Base-by-base conservation (phyloP, 2,113 vertebrate species). In the Scomber scombrus region DNA sequence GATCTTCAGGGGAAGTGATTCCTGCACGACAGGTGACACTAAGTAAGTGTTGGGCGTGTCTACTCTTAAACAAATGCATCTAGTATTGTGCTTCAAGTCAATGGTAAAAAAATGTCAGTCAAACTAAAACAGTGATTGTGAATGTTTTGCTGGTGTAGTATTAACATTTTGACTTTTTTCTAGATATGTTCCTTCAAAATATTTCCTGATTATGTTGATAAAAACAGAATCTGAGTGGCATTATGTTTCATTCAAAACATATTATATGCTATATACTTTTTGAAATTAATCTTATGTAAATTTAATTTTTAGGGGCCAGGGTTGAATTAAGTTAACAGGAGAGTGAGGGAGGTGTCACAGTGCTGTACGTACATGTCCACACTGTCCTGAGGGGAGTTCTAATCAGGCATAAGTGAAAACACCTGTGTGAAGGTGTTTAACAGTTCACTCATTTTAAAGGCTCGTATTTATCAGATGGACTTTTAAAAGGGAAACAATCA, bases 401-500 rank as follows among this genome's bases (percentile, higher is more conserved):
- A 40, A 40, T 40, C 8, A 40, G 34, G 34, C 34, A 14, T 26
- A 46, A 40, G 56, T 62, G 58, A 45, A 63, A 40, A 40, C 8
- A 16, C 11, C 58, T 64, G 40, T 64, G 50, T 64, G 34, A 40
- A n/a, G 71, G 60, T 64, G 58, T 31, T 54, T 23, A 43, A 54
- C 40, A 54, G 11, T 58, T 62, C 29, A 6, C 45, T 71, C 6
- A 49, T 64, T 57, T 23, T 40, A 40, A 40, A 40, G 8, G 8
- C 6, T 2, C 34, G 6, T 40, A 40, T 40, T 34, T 34, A 34
- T 34, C 31, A 34, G n/a, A 63, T 63, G 31, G 45, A 51, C 45
- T 15, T 19, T 52, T 29, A 9, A 63, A 54, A 71, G 19, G 14
- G 49, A 49, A 54, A 45, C 1, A 70, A 50, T 40, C 51, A 65